A percentile compares a stretch with the other conserved stretches of the same genome.
phyloP scores from a whole-genome alignment of 1,140 invertebrate species.

The Drosophila sp. region DNA sequence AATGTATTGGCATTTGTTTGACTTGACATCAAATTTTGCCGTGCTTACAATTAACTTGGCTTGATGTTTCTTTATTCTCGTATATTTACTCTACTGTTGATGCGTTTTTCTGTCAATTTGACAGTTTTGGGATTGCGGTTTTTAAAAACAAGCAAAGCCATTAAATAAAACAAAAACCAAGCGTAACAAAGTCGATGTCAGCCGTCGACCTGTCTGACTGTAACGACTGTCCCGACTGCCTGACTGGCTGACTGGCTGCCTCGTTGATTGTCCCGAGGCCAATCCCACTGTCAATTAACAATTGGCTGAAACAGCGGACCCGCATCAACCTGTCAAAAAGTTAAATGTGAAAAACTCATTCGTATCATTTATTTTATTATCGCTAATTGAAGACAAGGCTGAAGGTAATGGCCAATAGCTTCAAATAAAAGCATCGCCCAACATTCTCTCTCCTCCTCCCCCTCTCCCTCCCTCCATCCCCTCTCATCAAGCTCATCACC shows the following conservation, averaged over 20 bases:
- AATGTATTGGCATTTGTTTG: conserved; percentile 30
- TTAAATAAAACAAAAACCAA: conserved; percentile 67
- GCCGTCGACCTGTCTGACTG: conserved; percentile 15
- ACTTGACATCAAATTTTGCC: conserved; percentile 38
- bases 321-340: conserved; percentile 80
- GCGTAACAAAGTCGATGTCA: conserved; percentile 19
- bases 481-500: neutral
- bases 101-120: conserved; percentile 67
- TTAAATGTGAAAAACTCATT: conserved; percentile 78
- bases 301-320: conserved; percentile 67
- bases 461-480: too few species aligned
- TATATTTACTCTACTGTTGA: conserved; percentile 35
- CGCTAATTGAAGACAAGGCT: conserved; percentile 66
- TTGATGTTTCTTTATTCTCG: conserved; percentile 30
- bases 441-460: too few species aligned
- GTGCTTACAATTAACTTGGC: conserved; percentile 65
- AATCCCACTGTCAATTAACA: conserved; percentile 75
- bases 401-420: conserved; percentile 35
- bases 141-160: conserved; percentile 55
- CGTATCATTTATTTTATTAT: conserved; percentile 77
- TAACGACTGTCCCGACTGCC: neutral
- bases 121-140: conserved; percentile 66
- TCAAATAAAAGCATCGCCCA: conserved; percentile 18
- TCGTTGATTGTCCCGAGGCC: conserved; percentile 47
- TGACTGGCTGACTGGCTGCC: conserved; percentile 1